Evolutionary conservation across 2,113 vertebrate species (phyloP).

Genomic region (Trichomycterus rosablanca): DNA sequence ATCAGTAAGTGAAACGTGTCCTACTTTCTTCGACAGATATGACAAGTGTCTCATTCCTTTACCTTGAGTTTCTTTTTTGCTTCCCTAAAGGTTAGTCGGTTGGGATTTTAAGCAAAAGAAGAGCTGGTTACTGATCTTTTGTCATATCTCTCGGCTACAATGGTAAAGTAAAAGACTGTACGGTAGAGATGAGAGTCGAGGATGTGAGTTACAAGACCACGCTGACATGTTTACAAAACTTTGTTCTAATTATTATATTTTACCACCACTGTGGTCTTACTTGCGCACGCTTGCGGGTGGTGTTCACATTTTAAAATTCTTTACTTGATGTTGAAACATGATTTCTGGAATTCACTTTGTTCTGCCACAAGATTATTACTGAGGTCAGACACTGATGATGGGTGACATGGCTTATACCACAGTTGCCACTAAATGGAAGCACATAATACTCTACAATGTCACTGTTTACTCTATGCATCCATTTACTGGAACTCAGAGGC

Average conservation of each 20-base stretch:
- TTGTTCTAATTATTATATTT: background rate
- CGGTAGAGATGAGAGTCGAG: background rate
- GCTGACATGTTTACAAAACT: slow-evolving; percentile 23
- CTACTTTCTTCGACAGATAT: slow-evolving; percentile 40
- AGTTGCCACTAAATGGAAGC: too few relatives aligned
- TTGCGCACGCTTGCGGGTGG: too few relatives aligned
- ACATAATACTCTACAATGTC: too few relatives aligned
- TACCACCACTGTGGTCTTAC: too few relatives aligned
- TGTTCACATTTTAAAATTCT: too few relatives aligned
- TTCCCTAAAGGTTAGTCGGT: slow-evolving; percentile 35
- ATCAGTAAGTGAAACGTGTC: slow-evolving; percentile 33
- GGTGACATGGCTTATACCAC: too few relatives aligned
- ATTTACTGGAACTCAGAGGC: too few relatives aligned
- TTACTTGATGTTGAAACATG: too few relatives aligned
- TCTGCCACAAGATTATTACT: too few relatives aligned
- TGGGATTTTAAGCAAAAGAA: slow-evolving; percentile 33
- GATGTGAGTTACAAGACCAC: background rate
- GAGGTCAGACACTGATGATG: too few relatives aligned
- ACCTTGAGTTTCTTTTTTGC: slow-evolving; percentile 18
- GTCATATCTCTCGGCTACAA: background rate
- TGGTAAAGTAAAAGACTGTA: background rate
- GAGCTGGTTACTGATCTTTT: slow-evolving; percentile 22
- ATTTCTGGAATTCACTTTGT: too few relatives aligned
- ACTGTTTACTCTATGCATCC: too few relatives aligned
- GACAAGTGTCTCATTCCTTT: slow-evolving; percentile 29